Base-by-base conservation (phyloP, 2,888 invertebrate species). In the Pandemis heparana region DNA sequence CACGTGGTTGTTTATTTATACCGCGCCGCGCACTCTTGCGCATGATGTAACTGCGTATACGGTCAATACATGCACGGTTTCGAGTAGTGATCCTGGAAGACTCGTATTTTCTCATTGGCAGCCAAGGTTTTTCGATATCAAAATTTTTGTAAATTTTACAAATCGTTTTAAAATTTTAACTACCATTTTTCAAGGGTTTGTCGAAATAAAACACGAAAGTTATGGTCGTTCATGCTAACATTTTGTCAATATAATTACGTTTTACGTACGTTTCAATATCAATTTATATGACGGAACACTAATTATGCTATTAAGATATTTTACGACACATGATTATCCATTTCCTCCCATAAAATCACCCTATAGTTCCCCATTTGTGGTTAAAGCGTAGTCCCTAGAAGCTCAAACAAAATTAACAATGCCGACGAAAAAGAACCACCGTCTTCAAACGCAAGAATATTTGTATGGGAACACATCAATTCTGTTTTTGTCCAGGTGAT, bases 1-100 rank as follows among this genome's bases (percentile, higher is more conserved):
- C 68, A 65, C 72, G 73, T 73, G 73, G 69, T 69, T n/a, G 72
- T 72, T 63, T 72, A 72, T 69, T 75, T 64, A 72, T 74, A 74
- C 60, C 23, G 68, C 73, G 69, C 69, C 18, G 38, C 51, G 38
- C 12, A 43, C 62, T 41, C 62, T 6, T 38, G 66, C 56, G 56
- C 66, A 51, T 70, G 73, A 64, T 64, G 73, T 43, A 72, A 73
- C 73, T 73, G 68, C 73, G 73, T 51, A 64, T 67, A 73, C 67
- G 46, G 67, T 59, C 63, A 62, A 56, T 72, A 68, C 68, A 12
- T 62, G 61, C 41, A 43, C 56, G 23, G 56, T 23, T 18, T 4
- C 4, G 53, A n/a, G 46, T 10, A 53, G 16, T 18, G 53, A 16
- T 53, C 9, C 53, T 18, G 18, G 1, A 18, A 16, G 2, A 43